A percentile compares a stretch with the other conserved stretches of the same genome.
Evolutionary conservation across 2,113 vertebrate species (phyloP).

Genomic region (Daubentonia madagascariensis): DNA sequence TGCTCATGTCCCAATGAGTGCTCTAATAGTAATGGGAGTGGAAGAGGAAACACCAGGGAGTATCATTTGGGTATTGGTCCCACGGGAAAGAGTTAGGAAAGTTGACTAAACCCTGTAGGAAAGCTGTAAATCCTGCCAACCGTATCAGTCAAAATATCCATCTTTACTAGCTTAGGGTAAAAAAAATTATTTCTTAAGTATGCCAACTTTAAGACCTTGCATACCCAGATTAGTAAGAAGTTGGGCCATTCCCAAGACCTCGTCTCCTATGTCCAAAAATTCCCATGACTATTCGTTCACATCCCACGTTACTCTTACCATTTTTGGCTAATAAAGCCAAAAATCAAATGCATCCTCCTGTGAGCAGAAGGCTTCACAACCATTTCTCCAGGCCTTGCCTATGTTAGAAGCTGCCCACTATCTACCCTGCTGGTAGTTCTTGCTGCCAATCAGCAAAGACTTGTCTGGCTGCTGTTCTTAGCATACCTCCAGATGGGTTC

Average conservation of each 20-base stretch:
- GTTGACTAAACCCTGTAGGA: background rate
- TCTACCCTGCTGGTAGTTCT: accelerated
- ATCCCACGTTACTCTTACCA: background rate
- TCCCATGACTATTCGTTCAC: background rate
- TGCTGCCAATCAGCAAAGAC: background rate
- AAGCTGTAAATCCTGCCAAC: background rate
- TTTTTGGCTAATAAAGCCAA: background rate
- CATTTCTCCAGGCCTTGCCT: background rate
- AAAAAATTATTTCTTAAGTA: background rate
- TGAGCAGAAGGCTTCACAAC: background rate
- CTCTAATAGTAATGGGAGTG: background rate
- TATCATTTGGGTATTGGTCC: background rate
- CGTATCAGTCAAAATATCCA: background rate
- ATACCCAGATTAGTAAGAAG: background rate
- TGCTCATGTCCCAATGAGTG: background rate
- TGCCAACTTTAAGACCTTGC: background rate
- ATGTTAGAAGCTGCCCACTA: background rate
- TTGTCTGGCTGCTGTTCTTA: background rate
- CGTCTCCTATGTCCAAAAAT: background rate
- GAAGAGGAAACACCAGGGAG: background rate
- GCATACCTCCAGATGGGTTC: background rate
- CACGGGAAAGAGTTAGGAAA: background rate
- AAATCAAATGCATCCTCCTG: background rate
- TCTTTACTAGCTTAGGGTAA: background rate
- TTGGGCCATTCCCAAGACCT: background rate